These are phyloP conservation scores for Lycaon pictus DNA, from an alignment of 2,113 vertebrate species.

Conservation along the genomic window DNA sequence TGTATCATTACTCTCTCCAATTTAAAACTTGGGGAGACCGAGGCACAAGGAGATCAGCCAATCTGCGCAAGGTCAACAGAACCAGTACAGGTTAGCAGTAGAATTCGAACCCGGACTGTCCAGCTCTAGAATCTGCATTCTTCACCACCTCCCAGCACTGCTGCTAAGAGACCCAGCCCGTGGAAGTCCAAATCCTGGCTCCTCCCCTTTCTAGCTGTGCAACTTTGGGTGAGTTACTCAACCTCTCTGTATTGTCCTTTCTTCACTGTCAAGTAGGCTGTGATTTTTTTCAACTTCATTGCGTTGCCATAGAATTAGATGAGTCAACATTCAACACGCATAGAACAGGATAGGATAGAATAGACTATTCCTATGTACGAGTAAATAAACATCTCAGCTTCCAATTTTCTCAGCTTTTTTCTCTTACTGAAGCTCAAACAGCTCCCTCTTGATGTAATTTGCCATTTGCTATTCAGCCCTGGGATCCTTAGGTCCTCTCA, in stretches of 20 bases:
- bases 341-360: background rate
- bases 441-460: background rate
- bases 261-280: background rate
- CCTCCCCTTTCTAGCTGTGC: background rate
- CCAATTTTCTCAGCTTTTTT: background rate
- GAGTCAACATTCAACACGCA: background rate
- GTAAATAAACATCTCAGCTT: background rate
- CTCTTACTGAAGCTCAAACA: background rate
- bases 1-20: background rate
- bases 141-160: background rate
- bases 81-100: background rate
- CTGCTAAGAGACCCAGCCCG: background rate
- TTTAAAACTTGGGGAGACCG: conserved; percentile 4
- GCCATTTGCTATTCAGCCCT: background rate
- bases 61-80: background rate
- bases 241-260: background rate
- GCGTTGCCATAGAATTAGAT: background rate
- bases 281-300: too few species aligned
- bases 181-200: background rate
- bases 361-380: background rate
- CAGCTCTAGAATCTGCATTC: background rate
- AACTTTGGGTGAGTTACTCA: background rate
- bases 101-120: background rate
- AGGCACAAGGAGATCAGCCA: background rate
- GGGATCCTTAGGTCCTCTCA: background rate